Evolutionary conservation across 2,797 vertebrate genomes (phyloP).

Genomic region (Eospalax fontanierii): DNA sequence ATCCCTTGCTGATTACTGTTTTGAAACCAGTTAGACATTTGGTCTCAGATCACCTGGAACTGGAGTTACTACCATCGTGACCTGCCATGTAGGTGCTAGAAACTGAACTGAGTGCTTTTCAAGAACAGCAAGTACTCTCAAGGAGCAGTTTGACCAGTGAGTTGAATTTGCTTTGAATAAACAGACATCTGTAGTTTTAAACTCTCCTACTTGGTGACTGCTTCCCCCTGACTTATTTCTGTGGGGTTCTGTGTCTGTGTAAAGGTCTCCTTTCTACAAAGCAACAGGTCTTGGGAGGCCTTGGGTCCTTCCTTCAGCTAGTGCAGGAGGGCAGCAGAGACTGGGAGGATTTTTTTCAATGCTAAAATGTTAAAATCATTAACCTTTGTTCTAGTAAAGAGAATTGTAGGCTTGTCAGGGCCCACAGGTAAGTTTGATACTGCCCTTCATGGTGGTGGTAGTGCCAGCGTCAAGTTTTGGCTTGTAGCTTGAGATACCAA

Average conservation of each 20-base stretch:
- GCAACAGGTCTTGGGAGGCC: neutral
- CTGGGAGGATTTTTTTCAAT: neutral
- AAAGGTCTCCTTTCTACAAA: neutral
- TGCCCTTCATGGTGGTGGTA: too few relatives aligned
- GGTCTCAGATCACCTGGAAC: too few relatives aligned
- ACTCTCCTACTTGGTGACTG: neutral
- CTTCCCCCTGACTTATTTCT: neutral
- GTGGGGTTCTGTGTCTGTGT: neutral
- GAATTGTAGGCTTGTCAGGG: neutral
- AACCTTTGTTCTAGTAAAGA: neutral
- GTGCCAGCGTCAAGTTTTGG: too few relatives aligned
- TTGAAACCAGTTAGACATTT: neutral
- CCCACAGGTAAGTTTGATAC: too few relatives aligned
- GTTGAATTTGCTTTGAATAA: neutral
- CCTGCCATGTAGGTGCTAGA: too few relatives aligned
- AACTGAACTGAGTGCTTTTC: too few relatives aligned
- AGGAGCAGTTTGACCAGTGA: neutral
- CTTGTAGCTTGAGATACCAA: too few relatives aligned
- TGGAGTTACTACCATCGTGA: too few relatives aligned
- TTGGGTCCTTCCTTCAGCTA: neutral
- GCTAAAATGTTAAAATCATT: neutral
- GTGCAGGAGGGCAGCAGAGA: too few relatives aligned
- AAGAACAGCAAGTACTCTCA: too few relatives aligned
- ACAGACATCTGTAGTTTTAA: neutral
- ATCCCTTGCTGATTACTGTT: neutral